Base-by-base conservation (phyloP, 2,888 invertebrate genomes). In the Ditylenchus weischeri region DNA sequence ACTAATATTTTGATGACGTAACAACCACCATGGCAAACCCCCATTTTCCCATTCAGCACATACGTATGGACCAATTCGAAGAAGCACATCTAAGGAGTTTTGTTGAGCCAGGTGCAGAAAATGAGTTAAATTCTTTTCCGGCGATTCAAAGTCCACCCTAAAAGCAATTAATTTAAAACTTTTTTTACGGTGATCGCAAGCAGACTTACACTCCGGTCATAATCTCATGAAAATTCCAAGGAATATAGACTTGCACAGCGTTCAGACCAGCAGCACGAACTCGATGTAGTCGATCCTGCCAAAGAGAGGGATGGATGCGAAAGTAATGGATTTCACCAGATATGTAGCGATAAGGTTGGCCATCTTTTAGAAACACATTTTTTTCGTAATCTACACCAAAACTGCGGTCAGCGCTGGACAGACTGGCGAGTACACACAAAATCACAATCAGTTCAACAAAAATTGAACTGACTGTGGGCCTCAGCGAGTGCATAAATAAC, bases 221-320 rank as follows among this genome's bases (percentile, higher is more conserved):
- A 6, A 51, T 48, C 29, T 75, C 72, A 60, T 75, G 75, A 23
- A 60, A 69, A 54, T 74, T 74, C 75, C 75, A 75, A 3, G 74
- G 72, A 35, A 74, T 57, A 66, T 77, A 82, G 70, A 77, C 75
- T 68, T 82, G 77, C n/a, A 81, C 66, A 15, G 79, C 78, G 71
- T 75, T 75, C 18, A 73, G 60, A 7, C 94, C 94, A 49, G 90
- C 90, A 1, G 90, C 90, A 79, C 89, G 63, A 2, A 91, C 85
- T 81, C 90, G 90, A 62, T 87, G 85, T 68, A 92, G 84, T 63
- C 91, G 87, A 70, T 90, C 89, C 57, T 88, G 86, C 92, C 92
- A 92, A 79, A 90, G 89, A 35, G 86, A 87, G 49, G 88, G 88
- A 6, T 90, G 90, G 0, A 90, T 87, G 6, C 92, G 87, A 83